Evolutionary conservation across 2,797 vertebrate genomes (phyloP).

Genomic region (Pampus argenteus): DNA sequence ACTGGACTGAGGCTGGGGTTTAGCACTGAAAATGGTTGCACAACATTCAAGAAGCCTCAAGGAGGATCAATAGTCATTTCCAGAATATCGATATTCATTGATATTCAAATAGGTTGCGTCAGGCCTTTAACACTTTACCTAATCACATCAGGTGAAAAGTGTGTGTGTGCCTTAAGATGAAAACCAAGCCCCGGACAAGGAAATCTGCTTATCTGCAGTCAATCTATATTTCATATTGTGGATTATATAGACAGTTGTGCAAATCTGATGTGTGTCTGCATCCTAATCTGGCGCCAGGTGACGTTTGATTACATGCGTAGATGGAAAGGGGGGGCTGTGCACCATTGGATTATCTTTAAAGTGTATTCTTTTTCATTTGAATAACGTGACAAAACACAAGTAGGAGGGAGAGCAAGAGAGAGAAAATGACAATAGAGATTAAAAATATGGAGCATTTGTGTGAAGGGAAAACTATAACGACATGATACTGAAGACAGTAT

Average conservation of each 20-base stretch:
- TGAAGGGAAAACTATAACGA: background rate
- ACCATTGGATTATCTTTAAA: constrained; percentile 64
- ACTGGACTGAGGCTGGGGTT: background rate
- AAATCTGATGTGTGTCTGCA: constrained; percentile 48
- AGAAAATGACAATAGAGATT: background rate
- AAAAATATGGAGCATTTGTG: background rate
- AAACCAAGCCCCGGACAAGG: constrained; percentile 9
- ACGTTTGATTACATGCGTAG: constrained; percentile 61
- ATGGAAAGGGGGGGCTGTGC: constrained; percentile 34
- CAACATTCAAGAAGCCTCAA: constrained; percentile 15
- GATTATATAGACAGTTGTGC: constrained; percentile 41
- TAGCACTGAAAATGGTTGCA: background rate
- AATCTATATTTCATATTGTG: constrained; percentile 27
- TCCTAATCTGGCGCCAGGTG: constrained; percentile 69
- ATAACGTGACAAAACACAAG: constrained; percentile 9
- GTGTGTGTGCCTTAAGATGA: background rate
- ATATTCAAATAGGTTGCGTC: constrained; percentile 44
- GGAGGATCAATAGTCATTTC: constrained; percentile 37
- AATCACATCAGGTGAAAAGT: constrained; percentile 40
- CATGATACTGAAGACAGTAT: background rate
- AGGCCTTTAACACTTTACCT: constrained; percentile 29
- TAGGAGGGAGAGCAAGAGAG: background rate
- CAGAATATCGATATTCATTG: constrained; percentile 38
- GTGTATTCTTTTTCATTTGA: constrained; percentile 32
- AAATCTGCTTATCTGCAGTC: constrained; percentile 44